These are phyloP conservation scores for Pandion haliaetus DNA, from an alignment of 2,113 vertebrate genomes.

Conservation along the genomic window DNA sequence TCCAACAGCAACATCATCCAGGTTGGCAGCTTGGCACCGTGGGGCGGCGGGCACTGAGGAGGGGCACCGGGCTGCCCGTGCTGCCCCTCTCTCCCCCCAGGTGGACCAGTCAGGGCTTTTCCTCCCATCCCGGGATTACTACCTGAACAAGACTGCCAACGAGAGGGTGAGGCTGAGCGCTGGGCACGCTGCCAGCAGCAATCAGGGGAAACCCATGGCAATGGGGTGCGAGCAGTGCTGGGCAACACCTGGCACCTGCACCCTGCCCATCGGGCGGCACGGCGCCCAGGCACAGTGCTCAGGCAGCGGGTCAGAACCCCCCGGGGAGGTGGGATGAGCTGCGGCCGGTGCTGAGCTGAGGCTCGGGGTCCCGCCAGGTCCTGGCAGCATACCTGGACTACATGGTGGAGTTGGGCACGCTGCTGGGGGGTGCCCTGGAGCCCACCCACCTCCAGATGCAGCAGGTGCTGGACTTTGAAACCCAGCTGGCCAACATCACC, in stretches of 20 bases:
- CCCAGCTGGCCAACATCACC: constrained; percentile 87
- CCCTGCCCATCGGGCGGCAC: not conserved
- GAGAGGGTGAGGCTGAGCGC: constrained; percentile 81
- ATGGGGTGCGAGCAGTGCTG: fast-evolving
- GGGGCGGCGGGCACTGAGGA: fast-evolving
- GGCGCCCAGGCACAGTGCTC: not conserved
- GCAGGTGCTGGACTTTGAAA: constrained; percentile 92
- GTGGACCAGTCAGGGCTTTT: constrained; percentile 96
- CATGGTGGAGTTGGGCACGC: constrained; percentile 92
- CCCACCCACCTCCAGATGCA: constrained; percentile 86
- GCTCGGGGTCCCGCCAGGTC: constrained; percentile 71
- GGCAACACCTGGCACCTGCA: not conserved
- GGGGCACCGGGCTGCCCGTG: not conserved
- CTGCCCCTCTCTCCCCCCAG: constrained; percentile 59
- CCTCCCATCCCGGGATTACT: constrained; percentile 96
- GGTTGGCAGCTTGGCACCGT: constrained; percentile 61
- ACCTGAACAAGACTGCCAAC: constrained; percentile 94
- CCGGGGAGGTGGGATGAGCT: not conserved
- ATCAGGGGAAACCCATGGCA: fast-evolving
- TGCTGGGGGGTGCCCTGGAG: constrained; percentile 82
- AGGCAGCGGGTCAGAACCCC: not conserved
- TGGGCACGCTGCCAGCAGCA: not conserved
- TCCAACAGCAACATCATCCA: constrained; percentile 97
- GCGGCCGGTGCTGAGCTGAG: not conserved
- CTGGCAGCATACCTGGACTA: constrained; percentile 91